Base-by-base conservation (phyloP, 2,888 invertebrate species). In the Trachelus troglodyta region DNA sequence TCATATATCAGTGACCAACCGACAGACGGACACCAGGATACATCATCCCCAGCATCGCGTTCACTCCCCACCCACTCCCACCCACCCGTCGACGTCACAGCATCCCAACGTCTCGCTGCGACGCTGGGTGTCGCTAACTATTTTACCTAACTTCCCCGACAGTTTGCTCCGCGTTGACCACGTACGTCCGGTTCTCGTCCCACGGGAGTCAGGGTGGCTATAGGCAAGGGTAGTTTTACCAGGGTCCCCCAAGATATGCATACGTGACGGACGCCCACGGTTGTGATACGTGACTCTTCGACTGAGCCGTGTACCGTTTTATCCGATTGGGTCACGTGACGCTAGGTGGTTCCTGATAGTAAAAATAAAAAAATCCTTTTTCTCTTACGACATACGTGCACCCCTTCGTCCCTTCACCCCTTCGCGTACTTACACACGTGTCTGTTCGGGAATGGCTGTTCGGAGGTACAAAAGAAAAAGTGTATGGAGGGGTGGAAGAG, bases 111-210 rank as follows among this genome's bases (percentile, higher is more conserved):
- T 34, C 56, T 56, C 56, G 23, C 56, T 56, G 23, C 56, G 56
- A 56, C 56, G 86, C 83, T 87, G 87, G 88, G 90, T 91, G 91
- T 91, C 90, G 90, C 91, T 91, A 91, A 91, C 91, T 91, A 91
- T 91, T 91, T 91, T 91, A 91, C 91, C 89, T 90, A 91, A 91
- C 91, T 91, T 91, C 85, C 90, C 87, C 90, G 90, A 91, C 91
- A 91, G 91, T 91, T 91, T 90, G 90, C 89, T 88, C 89, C 88
- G 87, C 88, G 91, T 88, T 91, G 91, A 91, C 91, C 91, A 91
- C 91, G 91, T 91, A 90, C 90, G 90, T 90, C 89, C 90, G 89
- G 89, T 86, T 86, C 84, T 82, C 81, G 74, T 91, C 90, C 88
- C 90, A 84, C 83, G 90, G 89, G 90, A 77, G 69, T 79, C 74